Evolutionary conservation across 2,888 invertebrate species (phyloP).

Genomic region (Norana najaformis): DNA sequence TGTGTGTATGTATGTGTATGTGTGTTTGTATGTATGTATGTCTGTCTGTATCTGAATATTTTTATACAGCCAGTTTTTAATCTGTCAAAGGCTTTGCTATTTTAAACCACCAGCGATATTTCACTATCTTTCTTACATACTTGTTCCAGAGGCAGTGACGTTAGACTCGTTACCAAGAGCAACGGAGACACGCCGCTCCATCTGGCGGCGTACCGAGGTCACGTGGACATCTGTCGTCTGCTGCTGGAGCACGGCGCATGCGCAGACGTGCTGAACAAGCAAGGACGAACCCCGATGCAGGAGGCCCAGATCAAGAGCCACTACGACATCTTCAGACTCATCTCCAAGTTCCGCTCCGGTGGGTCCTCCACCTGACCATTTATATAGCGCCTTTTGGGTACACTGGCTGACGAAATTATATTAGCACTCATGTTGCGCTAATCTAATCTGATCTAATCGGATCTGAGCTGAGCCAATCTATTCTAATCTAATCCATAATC

Average conservation of each 20-base stretch:
- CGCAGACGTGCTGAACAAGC: slow-evolving; percentile 15
- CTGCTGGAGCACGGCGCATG: slow-evolving; percentile 29
- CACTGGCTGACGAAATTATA: no score
- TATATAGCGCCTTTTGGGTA: not conserved
- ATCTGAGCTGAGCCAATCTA: no score
- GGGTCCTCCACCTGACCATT: not conserved
- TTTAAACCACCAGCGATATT: not conserved
- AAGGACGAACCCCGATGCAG: slow-evolving; percentile 23
- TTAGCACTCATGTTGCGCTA: no score
- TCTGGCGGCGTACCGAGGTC: slow-evolving; percentile 28
- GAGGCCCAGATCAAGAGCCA: slow-evolving; percentile 20
- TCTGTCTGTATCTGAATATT: no score
- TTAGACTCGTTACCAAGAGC: slow-evolving; percentile 15
- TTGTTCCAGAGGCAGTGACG: not conserved
- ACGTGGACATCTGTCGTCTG: slow-evolving; percentile 24
- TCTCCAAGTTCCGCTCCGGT: not conserved
- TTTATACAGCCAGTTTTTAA: no score
- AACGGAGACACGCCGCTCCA: slow-evolving; percentile 28
- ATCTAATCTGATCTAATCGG: no score
- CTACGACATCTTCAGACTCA: slow-evolving; percentile 28
- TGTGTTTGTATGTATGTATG: no score
- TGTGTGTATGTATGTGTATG: no score
- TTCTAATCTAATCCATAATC: no score
- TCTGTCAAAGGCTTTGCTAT: no score
- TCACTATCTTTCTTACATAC: not conserved